Percentiles rank a stretch among this genome's conserved stretches.
These are phyloP conservation scores for Sapayoa aenigma DNA, from an alignment of 2,113 vertebrate species.

Conservation along the genomic window DNA sequence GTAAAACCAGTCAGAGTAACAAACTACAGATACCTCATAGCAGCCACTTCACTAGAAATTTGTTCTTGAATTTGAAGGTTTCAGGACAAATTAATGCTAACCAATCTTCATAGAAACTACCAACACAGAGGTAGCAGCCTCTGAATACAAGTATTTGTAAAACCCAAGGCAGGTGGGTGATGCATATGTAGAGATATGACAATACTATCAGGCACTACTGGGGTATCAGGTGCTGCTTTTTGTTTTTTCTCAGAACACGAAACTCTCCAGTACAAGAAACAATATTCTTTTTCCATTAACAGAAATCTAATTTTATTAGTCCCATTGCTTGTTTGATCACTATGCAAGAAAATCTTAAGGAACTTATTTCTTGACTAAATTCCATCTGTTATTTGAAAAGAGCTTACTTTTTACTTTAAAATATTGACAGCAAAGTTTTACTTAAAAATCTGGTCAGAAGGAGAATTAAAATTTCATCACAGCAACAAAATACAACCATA, in stretches of 20 bases:
- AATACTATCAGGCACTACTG: neutral
- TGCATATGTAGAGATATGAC: neutral
- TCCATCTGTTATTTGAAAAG: neutral
- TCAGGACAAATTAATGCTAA: neutral
- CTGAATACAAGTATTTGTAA: neutral
- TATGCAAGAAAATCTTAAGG: neutral
- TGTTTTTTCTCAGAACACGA: neutral
- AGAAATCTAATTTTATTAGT: neutral
- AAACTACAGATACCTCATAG: neutral
- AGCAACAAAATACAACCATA: neutral
- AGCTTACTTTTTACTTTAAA: neutral
- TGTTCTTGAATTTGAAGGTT: neutral
- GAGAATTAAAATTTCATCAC: neutral
- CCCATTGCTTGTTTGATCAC: neutral
- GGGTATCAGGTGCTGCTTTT: neutral
- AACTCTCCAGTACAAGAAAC: neutral
- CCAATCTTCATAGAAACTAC: neutral
- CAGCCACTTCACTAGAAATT: neutral
- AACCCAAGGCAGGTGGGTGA: neutral
- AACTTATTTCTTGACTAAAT: slow-evolving; percentile 22
- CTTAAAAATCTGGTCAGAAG: neutral
- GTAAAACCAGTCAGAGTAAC: neutral
- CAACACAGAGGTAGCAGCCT: neutral
- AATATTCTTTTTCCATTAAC: neutral
- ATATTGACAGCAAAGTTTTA: neutral